Evolutionary conservation across 2,797 vertebrate genomes (phyloP).

Genomic region (Steatocranus sp.): DNA sequence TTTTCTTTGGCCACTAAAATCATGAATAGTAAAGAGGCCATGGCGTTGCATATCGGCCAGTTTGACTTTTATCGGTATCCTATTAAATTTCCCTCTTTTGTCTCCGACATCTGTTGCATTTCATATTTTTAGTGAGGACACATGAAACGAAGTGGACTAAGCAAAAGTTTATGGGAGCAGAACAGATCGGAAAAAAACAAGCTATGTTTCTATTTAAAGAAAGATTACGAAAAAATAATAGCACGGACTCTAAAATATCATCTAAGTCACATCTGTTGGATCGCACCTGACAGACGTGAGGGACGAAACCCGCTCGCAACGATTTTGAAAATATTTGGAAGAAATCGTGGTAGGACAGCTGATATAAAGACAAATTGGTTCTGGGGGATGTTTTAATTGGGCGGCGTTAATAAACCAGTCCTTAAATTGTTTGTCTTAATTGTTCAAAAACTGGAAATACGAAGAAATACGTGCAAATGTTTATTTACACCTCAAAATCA

Average conservation of each 20-base stretch:
- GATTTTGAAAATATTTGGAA: background rate
- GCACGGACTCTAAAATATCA: background rate
- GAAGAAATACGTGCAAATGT: constrained; percentile 27
- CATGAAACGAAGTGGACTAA: background rate
- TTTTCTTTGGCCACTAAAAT: background rate
- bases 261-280: background rate
- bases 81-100: background rate
- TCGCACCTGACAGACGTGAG: background rate
- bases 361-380: background rate
- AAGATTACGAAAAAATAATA: background rate
- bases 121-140: background rate
- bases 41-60: background rate
- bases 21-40: background rate
- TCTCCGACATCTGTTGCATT: constrained; percentile 4
- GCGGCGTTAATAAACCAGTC: background rate
- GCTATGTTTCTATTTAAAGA: background rate
- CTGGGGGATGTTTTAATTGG: background rate
- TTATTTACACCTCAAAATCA: constrained; percentile 26
- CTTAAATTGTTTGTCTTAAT: constrained; percentile 12
- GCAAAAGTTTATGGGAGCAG: background rate
- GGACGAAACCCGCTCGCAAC: background rate
- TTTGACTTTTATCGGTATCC: background rate
- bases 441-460: constrained; percentile 16
- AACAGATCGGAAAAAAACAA: background rate
- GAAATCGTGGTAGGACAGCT: background rate